Evolutionary conservation across 2,797 vertebrate genomes (phyloP), one percentile per base, ranked within the genome.

Genomic region (Scomberomorus guttatus): DNA sequence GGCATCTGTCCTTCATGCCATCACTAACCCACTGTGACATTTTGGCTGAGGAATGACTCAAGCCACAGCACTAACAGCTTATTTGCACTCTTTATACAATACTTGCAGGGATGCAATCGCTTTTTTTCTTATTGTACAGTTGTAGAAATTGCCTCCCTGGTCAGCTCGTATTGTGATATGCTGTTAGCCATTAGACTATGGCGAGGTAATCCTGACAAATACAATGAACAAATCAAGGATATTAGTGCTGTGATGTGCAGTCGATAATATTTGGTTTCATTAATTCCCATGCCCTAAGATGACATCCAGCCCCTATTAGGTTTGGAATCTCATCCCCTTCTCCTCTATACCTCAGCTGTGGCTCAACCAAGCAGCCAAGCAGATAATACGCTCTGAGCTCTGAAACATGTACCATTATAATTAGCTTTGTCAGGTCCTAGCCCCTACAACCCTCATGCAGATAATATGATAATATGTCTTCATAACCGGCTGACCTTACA

Each of bases 381-480:
- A 96, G 96, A 97, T 99, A 98, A 99, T 99, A 95, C 93, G 95
- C 96, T 97, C 94, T 97, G 96, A 98, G 97, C 97, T 97, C 96
- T 97, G 97, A 96, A 98, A 99, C 97, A 99, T 98, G 97, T 96
- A 97, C 96, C 95, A 96, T 98, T 98, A 98, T 99, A 99, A 99
- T 99, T 99, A 98, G 97, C 97, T 98, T 97, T 99, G 97, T 99
- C 98, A 99, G 97, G 97, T 97, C 96, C 95, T 96, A 96, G 97
- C 97, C 97, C 93, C 97, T 97, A 96, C 97, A 98, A 97, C 97
- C 97, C 97, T 97, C 97, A 99, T 99, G 98, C 97, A 99, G 98
- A 99, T 99, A 99, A 99, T 98, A 99, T 99, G 98, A 99, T 99
- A 99, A 99, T 99, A 99, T 97, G 97, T 99, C 98, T 99, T 99